phyloP scores from a whole-genome alignment of 2,113 vertebrate species.

The Petroica traversi region DNA sequence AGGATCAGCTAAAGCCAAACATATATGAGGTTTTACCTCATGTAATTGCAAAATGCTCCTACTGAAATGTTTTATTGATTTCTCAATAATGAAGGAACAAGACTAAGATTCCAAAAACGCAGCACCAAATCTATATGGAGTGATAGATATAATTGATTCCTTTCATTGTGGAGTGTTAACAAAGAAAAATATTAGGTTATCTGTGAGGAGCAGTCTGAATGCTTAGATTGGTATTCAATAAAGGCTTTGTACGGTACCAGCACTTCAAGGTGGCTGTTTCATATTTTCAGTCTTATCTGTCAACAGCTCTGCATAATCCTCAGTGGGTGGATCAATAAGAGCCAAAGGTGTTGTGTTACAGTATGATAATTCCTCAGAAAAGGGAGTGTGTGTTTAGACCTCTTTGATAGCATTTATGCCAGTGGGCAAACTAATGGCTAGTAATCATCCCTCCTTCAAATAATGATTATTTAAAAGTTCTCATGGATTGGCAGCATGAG shows the following conservation, averaged over 20 bases:
- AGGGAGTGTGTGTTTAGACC: neutral
- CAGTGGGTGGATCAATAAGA: neutral
- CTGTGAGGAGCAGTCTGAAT: conserved; percentile 13
- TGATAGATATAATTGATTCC: conserved; percentile 13
- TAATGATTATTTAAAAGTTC: neutral
- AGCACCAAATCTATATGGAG: conserved; percentile 27
- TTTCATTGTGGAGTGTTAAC: conserved; percentile 34
- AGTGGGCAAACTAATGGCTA: neutral
- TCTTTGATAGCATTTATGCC: neutral
- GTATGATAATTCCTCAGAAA: conserved; percentile 16
- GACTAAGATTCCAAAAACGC: conserved; percentile 2
- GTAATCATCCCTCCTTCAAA: neutral
- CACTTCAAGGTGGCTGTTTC: neutral
- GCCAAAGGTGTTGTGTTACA: neutral
- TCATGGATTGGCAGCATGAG: neutral
- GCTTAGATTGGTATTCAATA: conserved; percentile 43
- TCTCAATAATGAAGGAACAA: conserved; percentile 44
- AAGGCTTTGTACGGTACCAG: neutral
- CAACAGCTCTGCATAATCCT: conserved; percentile 35
- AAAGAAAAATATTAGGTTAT: conserved; percentile 47
- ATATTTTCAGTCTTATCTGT: conserved; percentile 47
- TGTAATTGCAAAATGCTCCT: neutral
- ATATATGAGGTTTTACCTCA: neutral
- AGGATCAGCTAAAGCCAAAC: conserved; percentile 45
- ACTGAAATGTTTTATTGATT: conserved; percentile 58